Percentiles rank a stretch among this genome's conserved stretches.
These are phyloP conservation scores for Sturnira hondurensis DNA, from an alignment of 2,113 vertebrate genomes.

Conservation along the genomic window DNA sequence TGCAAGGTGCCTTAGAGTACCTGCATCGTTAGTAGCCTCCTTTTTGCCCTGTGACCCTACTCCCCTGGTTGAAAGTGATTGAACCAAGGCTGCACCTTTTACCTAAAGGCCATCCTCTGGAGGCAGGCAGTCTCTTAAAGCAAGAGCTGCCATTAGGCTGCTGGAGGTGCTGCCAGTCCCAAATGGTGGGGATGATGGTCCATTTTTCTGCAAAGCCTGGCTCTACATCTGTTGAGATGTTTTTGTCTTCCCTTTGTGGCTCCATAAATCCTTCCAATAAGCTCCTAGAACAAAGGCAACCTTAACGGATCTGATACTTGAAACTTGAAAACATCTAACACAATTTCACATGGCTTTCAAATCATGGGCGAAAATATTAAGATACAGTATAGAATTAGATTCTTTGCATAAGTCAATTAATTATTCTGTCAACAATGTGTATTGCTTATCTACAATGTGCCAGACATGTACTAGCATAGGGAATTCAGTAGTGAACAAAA, in stretches of 20 bases:
- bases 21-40: background rate
- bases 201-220: background rate
- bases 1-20: background rate
- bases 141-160: background rate
- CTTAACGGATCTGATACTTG: background rate
- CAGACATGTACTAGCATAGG: background rate
- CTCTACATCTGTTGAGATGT: background rate
- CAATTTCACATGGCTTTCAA: background rate
- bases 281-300: background rate
- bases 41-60: background rate
- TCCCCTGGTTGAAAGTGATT: background rate
- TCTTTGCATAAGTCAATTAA: background rate
- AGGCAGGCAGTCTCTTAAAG: background rate
- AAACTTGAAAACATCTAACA: background rate
- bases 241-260: background rate
- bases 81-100: background rate
- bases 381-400: background rate
- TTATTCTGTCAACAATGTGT: background rate
- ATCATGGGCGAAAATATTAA: background rate
- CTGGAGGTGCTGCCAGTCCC: background rate
- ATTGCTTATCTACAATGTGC: background rate
- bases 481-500: background rate
- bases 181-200: background rate
- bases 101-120: background rate
- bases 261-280: background rate